phyloP scores from a whole-genome alignment of 2,797 vertebrate genomes.

The Liparis tanakae region DNA sequence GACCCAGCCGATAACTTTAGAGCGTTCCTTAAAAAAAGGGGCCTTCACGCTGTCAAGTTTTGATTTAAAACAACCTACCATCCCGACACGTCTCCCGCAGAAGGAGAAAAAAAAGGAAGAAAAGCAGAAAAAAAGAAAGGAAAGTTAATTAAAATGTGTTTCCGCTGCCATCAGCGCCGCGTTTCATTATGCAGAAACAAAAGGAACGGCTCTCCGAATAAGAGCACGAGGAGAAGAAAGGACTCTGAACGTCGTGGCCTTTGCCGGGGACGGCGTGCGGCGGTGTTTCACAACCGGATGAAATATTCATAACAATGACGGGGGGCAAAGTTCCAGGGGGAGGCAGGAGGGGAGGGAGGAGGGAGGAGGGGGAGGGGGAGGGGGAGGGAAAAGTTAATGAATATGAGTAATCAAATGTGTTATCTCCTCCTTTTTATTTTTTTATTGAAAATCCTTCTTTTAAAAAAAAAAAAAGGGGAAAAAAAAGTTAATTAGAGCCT shows the following conservation, averaged over 20 bases:
- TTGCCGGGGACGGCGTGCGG: constrained; percentile 69
- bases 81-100: constrained; percentile 44
- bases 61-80: constrained; percentile 68
- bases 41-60: constrained; percentile 57
- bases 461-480: constrained; percentile 5
- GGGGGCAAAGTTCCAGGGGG: constrained; percentile 75
- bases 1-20: constrained; percentile 33
- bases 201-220: constrained; percentile 59
- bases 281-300: constrained; percentile 72
- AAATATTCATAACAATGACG: constrained; percentile 78
- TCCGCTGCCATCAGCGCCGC: constrained; percentile 64
- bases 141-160: constrained; percentile 71
- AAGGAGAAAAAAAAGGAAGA: background rate
- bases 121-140: constrained; percentile 8
- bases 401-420: constrained; percentile 95
- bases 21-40: constrained; percentile 47
- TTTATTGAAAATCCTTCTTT: constrained; percentile 91
- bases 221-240: constrained; percentile 50
- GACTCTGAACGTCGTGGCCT: constrained; percentile 65
- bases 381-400: constrained; percentile 89
- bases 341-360: constrained; percentile 1
- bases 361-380: background rate
- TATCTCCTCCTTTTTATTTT: constrained; percentile 87
- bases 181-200: constrained; percentile 77
- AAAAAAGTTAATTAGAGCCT: constrained; percentile 92